These are phyloP conservation scores for Dolomedes plantarius DNA, from an alignment of 2,888 invertebrate genomes.

Conservation along the genomic window DNA sequence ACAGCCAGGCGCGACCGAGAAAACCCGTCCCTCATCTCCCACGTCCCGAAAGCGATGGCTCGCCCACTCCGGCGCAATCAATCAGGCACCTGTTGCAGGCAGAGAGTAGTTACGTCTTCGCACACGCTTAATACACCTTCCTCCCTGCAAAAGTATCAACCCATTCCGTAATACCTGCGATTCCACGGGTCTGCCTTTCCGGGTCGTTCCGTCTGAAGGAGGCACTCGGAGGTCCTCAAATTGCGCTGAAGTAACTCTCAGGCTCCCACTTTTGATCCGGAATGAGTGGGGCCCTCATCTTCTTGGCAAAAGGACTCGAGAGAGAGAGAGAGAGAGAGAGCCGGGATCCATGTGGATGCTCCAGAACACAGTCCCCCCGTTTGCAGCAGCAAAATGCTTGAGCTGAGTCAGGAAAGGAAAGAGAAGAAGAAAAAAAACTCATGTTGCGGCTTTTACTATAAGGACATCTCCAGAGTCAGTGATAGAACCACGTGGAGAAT, in stretches of 20 bases:
- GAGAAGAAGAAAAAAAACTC: neutral
- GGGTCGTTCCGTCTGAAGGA: slow-evolving; percentile 39
- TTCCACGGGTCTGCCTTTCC: slow-evolving; percentile 34
- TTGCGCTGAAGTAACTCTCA: slow-evolving; percentile 66
- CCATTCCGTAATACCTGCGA: slow-evolving; percentile 46
- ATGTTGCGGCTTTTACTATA: neutral
- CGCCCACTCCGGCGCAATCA: neutral
- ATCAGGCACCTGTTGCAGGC: slow-evolving; percentile 4
- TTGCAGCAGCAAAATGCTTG: slow-evolving; percentile 1
- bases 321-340: slow-evolving; percentile 35
- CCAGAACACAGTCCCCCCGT: neutral
- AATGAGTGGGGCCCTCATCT: slow-evolving; percentile 41
- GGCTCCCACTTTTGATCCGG: slow-evolving; percentile 65
- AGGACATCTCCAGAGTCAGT: neutral
- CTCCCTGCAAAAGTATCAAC: slow-evolving; percentile 1
- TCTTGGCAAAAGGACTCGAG: slow-evolving; percentile 48
- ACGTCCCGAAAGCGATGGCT: too few relatives aligned
- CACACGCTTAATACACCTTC: slow-evolving; percentile 7
- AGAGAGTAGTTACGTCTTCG: neutral
- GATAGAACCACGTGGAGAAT: slow-evolving; percentile 2
- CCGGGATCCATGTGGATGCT: neutral
- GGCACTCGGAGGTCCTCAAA: slow-evolving; percentile 56
- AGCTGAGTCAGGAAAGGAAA: neutral
- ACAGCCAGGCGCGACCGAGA: too few relatives aligned
- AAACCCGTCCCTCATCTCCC: too few relatives aligned